Conservation (phyloP, 2,113 vertebrate genomes). For the Oncorhynchus keta region DNA sequence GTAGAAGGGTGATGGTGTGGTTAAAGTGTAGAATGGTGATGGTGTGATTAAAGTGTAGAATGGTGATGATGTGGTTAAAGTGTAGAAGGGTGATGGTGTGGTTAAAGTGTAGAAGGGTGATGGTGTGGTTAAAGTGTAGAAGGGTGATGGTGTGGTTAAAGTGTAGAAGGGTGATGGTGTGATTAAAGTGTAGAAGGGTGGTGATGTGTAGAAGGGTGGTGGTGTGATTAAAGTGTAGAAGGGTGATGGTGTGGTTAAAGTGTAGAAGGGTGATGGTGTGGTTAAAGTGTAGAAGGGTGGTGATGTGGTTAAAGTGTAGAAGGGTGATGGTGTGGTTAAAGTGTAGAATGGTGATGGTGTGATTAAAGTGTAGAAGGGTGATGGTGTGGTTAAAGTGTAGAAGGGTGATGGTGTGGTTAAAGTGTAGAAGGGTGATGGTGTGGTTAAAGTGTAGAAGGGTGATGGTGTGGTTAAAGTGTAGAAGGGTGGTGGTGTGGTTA, state of each 20-base stretch:
- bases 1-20: too few relatives aligned
- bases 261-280: constrained; percentile 17
- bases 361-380: constrained; percentile 37
- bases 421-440: constrained; percentile 17
- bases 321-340: too few relatives aligned
- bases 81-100: too few relatives aligned
- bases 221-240: constrained; percentile 44
- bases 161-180: background rate
- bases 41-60: too few relatives aligned
- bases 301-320: background rate
- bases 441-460: constrained; percentile 33
- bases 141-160: too few relatives aligned
- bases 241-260: constrained; percentile 2
- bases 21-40: too few relatives aligned
- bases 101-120: too few relatives aligned
- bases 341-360: constrained; percentile 16
- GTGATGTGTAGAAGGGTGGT: too few relatives aligned
- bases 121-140: too few relatives aligned
- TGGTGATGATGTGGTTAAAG: too few relatives aligned
- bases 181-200: background rate
- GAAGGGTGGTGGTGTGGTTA: constrained; percentile 32
- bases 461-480: constrained; percentile 13
- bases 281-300: constrained; percentile 33
- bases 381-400: background rate
- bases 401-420: too few relatives aligned